phyloP scores from a whole-genome alignment of 1,140 invertebrate genomes.

The Theocolax elegans region DNA sequence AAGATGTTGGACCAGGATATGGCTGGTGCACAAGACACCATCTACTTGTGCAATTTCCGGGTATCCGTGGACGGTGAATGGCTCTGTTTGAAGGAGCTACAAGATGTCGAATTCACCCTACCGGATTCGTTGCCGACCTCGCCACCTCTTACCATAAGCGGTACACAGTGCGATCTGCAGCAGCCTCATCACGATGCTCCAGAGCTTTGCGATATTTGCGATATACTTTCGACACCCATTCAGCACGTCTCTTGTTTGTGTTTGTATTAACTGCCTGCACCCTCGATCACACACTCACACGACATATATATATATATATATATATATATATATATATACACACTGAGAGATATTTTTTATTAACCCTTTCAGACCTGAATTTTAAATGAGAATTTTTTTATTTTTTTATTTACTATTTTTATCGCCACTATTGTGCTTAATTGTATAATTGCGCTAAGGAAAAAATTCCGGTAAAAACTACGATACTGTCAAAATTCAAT shows the following conservation, averaged over 20 bases:
- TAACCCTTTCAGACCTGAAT: no score
- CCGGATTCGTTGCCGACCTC: slow-evolving; percentile 74
- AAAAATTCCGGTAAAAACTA: no score
- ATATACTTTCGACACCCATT: slow-evolving; percentile 62
- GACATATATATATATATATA: no score
- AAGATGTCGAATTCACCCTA: slow-evolving; percentile 85
- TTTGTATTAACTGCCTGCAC: slow-evolving; percentile 57
- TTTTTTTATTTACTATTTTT: no score
- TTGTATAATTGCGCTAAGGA: no score
- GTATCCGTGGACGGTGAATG: slow-evolving; percentile 97
- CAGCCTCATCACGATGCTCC: slow-evolving; percentile 47
- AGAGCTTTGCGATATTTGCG: slow-evolving; percentile 63
- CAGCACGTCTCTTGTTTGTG: slow-evolving; percentile 66
- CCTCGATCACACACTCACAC: slow-evolving; percentile 13
- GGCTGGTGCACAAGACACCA: slow-evolving; percentile 92
- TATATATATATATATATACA: no score
- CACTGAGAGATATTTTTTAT: no score
- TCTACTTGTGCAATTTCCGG: slow-evolving; percentile 96
- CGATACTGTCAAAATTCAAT: no score
- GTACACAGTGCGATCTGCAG: slow-evolving; percentile 56
- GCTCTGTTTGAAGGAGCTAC: slow-evolving; percentile 94
- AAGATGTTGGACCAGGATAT: slow-evolving; percentile 73
- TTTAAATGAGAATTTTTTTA: no score
- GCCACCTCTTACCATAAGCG: slow-evolving; percentile 62
- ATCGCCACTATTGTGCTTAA: no score